Evolutionary conservation across 2,888 invertebrate genomes (phyloP), one percentile per base, ranked within the genome.

Genomic region (Cyaniris semiargus): DNA sequence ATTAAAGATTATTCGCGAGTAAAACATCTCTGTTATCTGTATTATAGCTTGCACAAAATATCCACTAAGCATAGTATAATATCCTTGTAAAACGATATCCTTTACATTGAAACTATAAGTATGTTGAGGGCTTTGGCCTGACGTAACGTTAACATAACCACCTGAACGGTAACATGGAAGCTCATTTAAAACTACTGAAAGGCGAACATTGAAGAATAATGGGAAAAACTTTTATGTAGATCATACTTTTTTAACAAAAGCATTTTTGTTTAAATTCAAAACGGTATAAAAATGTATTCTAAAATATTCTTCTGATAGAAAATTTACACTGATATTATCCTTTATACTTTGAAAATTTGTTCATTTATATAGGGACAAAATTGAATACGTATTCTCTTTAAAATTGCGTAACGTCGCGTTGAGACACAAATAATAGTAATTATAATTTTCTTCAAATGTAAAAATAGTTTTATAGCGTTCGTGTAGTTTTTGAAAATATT

Each of bases 101-200:
- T 66, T 66, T 66, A 27, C 72, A 76, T 75, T 70, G 72, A 76
- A 80, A 77, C 78, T 80, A 44, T 44, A 80, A 79, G 78, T 79
- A 78, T 70, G 77, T 79, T 79, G 79, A 78, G 76, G 77, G 38
- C 38, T 44, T 72, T 21, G 78, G 76, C n/a, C 66, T 70, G 21
- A 70, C 15, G 76, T 71, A 44, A 34, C 71, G 34, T 70, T 38
- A 74, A 78, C 79, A 70, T 79, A 77, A 77, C 78, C 74, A 79
- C 78, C 75, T 66, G 71, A 34, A 53, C 78, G 77, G 77, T 78
- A 78, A 78, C 77, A 78, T 78, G 77, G 77, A 76, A 80, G 78
- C 79, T 79, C 78, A 78, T 79, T 79, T 78, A 76, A 78, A 79
- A 80, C 78, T 80, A 78, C 77, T 78, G 80, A 78, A 78, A 70